Evolutionary conservation across 2,888 invertebrate species (phyloP).

Genomic region (Lysandra bellargus): DNA sequence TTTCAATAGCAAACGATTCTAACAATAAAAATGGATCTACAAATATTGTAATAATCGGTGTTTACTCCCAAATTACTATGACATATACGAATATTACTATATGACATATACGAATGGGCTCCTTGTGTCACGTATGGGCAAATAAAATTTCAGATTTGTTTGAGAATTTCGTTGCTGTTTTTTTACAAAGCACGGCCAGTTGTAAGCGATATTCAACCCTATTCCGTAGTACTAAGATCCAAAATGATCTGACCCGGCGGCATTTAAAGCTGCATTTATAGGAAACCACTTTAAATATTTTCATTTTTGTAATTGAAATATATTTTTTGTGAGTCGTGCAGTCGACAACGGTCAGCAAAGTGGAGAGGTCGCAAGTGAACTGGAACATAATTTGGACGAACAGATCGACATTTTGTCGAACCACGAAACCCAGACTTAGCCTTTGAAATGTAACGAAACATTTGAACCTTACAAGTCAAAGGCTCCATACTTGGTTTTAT

Average conservation of each 20-base stretch:
- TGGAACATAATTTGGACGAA: constrained; percentile 20
- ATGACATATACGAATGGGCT: not conserved
- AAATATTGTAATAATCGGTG: no score
- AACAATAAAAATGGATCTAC: no score
- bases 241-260: not conserved
- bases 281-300: constrained; percentile 24
- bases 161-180: constrained; percentile 7
- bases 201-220: not conserved
- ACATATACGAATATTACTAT: no score
- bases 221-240: not conserved
- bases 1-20: no score
- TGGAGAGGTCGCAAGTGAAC: constrained; percentile 3
- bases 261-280: constrained; percentile 14
- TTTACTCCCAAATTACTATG: no score
- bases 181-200: not conserved
- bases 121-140: constrained; percentile 9
- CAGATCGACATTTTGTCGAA: not conserved
- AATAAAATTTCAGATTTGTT: constrained; percentile 21
- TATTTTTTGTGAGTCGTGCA: constrained; percentile 20
- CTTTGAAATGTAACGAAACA: not conserved
- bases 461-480: not conserved
- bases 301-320: constrained; percentile 22
- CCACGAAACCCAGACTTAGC: not conserved
- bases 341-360: constrained; percentile 5
- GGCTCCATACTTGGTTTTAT: not conserved